Evolutionary conservation across 2,888 invertebrate genomes (phyloP).

Genomic region (Stenotaenia linearis): DNA sequence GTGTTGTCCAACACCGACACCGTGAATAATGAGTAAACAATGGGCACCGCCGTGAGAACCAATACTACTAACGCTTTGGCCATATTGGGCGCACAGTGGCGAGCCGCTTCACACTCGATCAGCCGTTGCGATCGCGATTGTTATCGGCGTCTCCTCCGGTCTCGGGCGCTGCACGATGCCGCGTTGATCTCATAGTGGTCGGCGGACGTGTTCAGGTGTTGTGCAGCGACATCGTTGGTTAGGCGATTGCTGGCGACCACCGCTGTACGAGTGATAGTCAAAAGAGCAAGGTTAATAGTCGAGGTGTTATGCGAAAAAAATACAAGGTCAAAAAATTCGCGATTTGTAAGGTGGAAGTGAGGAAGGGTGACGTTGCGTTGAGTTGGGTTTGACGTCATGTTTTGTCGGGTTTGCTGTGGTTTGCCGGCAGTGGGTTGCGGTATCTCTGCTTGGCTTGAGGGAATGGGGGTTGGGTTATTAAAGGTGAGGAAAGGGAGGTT

Average conservation of each 20-base stretch:
- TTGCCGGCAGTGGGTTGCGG: no score
- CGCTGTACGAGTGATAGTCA: no score
- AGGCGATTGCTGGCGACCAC: background rate
- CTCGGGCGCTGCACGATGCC: background rate
- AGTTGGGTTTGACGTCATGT: no score
- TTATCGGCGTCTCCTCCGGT: no score
- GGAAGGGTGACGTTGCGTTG: background rate
- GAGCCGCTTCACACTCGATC: background rate
- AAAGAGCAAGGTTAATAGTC: background rate
- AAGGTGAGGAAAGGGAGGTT: no score
- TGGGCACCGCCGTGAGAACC: background rate
- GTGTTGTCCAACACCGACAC: constrained; percentile 35
- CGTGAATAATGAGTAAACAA: constrained; percentile 10
- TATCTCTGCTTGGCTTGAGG: no score
- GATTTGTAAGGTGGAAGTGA: background rate
- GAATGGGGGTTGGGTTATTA: no score
- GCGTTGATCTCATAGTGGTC: background rate
- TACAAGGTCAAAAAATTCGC: background rate
- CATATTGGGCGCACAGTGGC: background rate
- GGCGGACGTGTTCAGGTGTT: background rate
- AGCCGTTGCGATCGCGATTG: background rate
- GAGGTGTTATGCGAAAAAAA: background rate
- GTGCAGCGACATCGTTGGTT: background rate
- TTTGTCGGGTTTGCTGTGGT: no score
- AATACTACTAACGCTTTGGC: constrained; percentile 35